Conservation (phyloP, 1,140 invertebrate genomes). For the Pachyrhynchus sulphureomaculatus region DNA sequence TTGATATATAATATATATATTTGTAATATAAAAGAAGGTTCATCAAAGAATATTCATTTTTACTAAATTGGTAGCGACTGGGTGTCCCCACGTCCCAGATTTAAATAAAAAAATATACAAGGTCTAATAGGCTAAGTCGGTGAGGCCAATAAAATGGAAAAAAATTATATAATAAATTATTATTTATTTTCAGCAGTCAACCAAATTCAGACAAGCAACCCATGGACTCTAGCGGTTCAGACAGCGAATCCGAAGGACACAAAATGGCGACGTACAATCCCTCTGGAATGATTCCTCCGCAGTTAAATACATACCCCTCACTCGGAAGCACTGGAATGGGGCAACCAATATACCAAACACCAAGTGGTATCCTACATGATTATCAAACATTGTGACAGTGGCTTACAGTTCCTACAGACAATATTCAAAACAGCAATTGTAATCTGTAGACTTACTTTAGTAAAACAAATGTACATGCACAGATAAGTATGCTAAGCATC, state of each 20-base stretch:
- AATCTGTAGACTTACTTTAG: constrained; percentile 24
- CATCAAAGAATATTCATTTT: too few species aligned
- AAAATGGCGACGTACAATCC: constrained; percentile 38
- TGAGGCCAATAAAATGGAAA: too few species aligned
- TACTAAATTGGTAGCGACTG: too few species aligned
- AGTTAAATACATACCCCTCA: constrained; percentile 42
- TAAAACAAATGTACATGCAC: too few species aligned
- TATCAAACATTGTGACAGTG: constrained; percentile 53
- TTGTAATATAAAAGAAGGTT: too few species aligned
- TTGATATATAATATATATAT: too few species aligned
- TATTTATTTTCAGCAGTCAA: constrained; percentile 44
- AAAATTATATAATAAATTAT: too few species aligned
- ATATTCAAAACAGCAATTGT: constrained; percentile 18
- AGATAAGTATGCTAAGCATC: too few species aligned
- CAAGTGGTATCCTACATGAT: constrained; percentile 47
- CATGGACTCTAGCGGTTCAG: constrained; percentile 49
- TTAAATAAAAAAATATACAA: too few species aligned
- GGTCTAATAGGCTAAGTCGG: too few species aligned
- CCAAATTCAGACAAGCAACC: constrained; percentile 47
- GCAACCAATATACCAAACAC: constrained; percentile 47
- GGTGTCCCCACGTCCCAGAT: too few species aligned
- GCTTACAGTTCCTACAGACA: constrained; percentile 38
- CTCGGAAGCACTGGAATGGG: constrained; percentile 40
- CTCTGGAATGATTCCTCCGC: constrained; percentile 36
- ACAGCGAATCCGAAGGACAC: constrained; percentile 46